phyloP scores from a whole-genome alignment of 1,140 invertebrate genomes.

The Cyclina sinensis region DNA sequence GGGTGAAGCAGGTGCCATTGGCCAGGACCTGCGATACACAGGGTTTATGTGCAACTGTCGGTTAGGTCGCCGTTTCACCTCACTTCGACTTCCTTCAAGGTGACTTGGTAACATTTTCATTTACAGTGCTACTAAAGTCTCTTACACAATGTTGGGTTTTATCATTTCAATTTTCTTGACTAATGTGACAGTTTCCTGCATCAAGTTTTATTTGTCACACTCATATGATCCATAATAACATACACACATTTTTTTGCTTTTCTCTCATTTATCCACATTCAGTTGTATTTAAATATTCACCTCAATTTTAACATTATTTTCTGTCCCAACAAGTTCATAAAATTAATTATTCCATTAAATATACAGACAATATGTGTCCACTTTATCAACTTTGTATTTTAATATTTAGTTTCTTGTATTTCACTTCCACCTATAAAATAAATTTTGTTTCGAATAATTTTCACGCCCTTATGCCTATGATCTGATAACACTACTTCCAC shows the following conservation, averaged over 20 bases:
- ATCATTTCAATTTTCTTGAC: too few relatives aligned
- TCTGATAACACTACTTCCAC: neutral
- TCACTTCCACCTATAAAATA: neutral
- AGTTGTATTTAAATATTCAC: too few relatives aligned
- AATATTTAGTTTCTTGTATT: neutral
- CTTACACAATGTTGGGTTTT: too few relatives aligned
- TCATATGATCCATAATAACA: too few relatives aligned
- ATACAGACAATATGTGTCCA: too few relatives aligned
- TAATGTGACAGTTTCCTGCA: neutral
- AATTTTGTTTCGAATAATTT: neutral
- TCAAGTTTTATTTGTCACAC: neutral
- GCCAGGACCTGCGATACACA: conserved; percentile 57
- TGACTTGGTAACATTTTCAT: conserved; percentile 46
- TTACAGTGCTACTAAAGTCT: too few relatives aligned
- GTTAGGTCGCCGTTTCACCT: conserved; percentile 44
- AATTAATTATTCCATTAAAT: too few relatives aligned
- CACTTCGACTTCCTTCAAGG: conserved; percentile 32
- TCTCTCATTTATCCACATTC: too few relatives aligned
- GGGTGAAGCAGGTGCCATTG: conserved; percentile 59
- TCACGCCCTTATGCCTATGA: neutral
- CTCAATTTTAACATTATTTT: too few relatives aligned
- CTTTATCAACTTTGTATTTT: neutral
- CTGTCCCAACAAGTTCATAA: too few relatives aligned
- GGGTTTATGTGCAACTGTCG: conserved; percentile 39
- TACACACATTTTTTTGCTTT: too few relatives aligned